Conservation (phyloP, 2,888 invertebrate genomes). For the Chloroclystis v-ata region DNA sequence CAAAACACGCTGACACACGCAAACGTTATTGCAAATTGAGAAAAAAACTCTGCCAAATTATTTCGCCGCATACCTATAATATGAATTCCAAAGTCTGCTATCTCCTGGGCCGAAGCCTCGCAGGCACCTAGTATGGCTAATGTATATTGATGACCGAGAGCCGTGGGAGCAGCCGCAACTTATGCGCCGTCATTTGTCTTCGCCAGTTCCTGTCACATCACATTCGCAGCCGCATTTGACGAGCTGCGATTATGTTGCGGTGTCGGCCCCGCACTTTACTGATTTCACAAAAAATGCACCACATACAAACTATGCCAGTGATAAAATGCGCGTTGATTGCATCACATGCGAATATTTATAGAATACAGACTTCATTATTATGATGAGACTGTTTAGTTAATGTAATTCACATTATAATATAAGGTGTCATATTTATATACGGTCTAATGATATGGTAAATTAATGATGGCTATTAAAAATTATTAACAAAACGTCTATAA, state of each 20-base stretch:
- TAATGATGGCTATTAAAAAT: conserved; percentile 50
- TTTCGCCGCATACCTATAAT: no score
- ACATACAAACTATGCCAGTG: conserved; percentile 19
- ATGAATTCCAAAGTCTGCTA: conserved; percentile 26
- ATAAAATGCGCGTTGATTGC: neutral
- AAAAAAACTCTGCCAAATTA: conserved; percentile 34
- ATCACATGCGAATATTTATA: neutral
- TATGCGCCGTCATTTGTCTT: conserved; percentile 67
- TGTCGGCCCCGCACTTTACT: conserved; percentile 60
- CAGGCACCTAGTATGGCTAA: conserved; percentile 38
- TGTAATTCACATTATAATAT: conserved; percentile 16
- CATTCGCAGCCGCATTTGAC: conserved; percentile 63
- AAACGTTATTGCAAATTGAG: neutral
- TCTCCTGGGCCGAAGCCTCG: conserved; percentile 24
- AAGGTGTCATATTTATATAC: conserved; percentile 51
- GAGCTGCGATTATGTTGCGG: conserved; percentile 68
- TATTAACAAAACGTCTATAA: conserved; percentile 48
- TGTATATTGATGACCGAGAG: conserved; percentile 61
- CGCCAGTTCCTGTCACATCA: conserved; percentile 63
- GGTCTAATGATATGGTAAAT: conserved; percentile 51
- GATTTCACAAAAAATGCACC: conserved; percentile 49
- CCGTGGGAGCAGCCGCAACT: conserved; percentile 56
- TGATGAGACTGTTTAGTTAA: neutral
- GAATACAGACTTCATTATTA: neutral
- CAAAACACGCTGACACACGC: conserved; percentile 20